Evolutionary conservation across 2,888 invertebrate species (phyloP).

Genomic region (Drosophila leonis): DNA sequence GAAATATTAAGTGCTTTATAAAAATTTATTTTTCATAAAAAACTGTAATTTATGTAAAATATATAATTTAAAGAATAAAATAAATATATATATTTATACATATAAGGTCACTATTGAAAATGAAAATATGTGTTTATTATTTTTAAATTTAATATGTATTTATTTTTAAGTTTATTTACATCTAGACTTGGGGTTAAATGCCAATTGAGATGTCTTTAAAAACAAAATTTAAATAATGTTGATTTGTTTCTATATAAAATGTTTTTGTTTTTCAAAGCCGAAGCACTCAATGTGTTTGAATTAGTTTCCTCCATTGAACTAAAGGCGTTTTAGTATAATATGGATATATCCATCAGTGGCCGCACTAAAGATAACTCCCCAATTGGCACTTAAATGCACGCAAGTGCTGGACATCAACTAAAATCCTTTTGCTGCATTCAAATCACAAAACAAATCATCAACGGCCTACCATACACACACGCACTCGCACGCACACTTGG

Average conservation of each 20-base stretch:
- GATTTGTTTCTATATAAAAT: not conserved
- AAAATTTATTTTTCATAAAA: too few species aligned
- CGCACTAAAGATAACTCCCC: constrained; percentile 28
- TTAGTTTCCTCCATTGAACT: constrained; percentile 15
- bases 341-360: constrained; percentile 24
- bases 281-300: constrained; percentile 18
- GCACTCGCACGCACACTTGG: not conserved
- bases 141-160: not conserved
- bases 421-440: constrained; percentile 57
- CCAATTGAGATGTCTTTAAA: not conserved
- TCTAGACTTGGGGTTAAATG: not conserved
- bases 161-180: not conserved
- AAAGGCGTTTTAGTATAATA: constrained; percentile 4
- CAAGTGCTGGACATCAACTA: constrained; percentile 34
- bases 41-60: too few species aligned
- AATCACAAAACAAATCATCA: constrained; percentile 67
- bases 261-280: not conserved
- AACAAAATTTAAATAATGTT: not conserved
- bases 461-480: constrained; percentile 1
- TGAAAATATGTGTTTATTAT: too few species aligned
- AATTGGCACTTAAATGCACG: constrained; percentile 44
- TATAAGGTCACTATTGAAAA: not conserved
- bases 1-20: too few species aligned
- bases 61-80: too few species aligned
- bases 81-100: too few species aligned